Base-by-base conservation (phyloP, 2,888 invertebrate genomes). In the Parelbella ahira region DNA sequence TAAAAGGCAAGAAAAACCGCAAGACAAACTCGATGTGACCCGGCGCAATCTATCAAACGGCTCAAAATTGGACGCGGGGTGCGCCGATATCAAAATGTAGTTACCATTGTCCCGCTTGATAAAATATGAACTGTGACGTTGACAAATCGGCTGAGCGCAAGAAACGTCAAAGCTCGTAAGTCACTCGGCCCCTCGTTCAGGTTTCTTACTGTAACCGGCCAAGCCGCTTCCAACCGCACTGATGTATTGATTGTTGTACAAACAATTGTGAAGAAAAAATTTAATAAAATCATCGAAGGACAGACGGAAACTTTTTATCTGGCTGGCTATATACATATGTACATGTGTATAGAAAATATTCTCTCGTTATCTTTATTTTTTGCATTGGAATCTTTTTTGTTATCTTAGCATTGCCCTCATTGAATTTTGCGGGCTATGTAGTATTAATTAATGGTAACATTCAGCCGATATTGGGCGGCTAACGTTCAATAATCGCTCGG, bases 51-150 rank as follows among this genome's bases (percentile, higher is more conserved):
- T 69, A 81, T 83, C 83, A 81, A 71, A 63, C 57, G 66, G 62
- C 69, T 73, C 66, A 71, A 77, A 82, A 77, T 75, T 77, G 68
- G 69, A 62, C 63, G 59, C 58, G 45, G 54, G 50, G 62, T 61
- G 65, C 53, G 60, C 68, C 73, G 73, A 77, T 78, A 80, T 83
- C 80, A 82, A 81, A 83, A 81, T 73, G 74, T 81, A 83, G 81
- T 84, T 77, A 81, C 81, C 65, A 81, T 83, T 86, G 84, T 84
- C 74, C 76, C 66, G 56, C 53, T 69, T 75, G 80, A 82, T 84
- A 83, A 86, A 82, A 86, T 83, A 86, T 84, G 82, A 82, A 72
- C 67, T 30, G 56, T 63, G 84, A 84, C 84, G 55, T 80, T 86
- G 84, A 86, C 80, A 80, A 81, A 86, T 83, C 75, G 73, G 59